Conservation (phyloP, 1,140 invertebrate genomes). For the Tenebrio molitor region DNA sequence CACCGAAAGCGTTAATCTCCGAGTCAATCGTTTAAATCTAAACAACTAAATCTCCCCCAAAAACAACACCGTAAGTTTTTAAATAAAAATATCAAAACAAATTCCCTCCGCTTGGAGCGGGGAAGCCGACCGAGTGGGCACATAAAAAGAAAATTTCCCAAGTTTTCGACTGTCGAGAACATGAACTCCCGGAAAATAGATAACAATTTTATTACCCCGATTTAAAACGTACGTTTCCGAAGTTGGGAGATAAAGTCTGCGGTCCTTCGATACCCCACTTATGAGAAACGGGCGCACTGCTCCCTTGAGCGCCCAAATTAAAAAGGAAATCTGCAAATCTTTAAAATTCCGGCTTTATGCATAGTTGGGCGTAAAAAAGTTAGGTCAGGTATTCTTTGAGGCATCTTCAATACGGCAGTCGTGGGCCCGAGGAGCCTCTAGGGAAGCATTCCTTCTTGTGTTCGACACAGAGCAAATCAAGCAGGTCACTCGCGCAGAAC, state of each 20-base stretch:
- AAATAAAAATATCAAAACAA: not conserved
- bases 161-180: constrained; percentile 28
- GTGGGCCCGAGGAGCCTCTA: constrained; percentile 18
- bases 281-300: constrained; percentile 7
- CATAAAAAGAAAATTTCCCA: constrained; percentile 38
- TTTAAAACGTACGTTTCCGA: constrained; percentile 28
- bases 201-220: constrained; percentile 38
- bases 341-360: constrained; percentile 29
- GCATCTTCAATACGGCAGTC: constrained; percentile 33
- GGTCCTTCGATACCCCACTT: not conserved
- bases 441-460: constrained; percentile 44
- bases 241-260: constrained; percentile 1
- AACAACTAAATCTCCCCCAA: constrained; percentile 7
- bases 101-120: not conserved
- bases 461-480: constrained; percentile 47
- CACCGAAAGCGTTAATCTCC: not conserved
- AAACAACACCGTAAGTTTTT: not conserved
- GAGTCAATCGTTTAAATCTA: constrained; percentile 10
- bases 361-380: constrained; percentile 25
- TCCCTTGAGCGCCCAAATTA: not conserved
- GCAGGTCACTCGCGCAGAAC: constrained; percentile 45
- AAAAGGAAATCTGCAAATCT: constrained; percentile 1
- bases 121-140: not conserved
- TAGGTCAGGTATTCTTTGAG: constrained; percentile 44
- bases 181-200: constrained; percentile 37